phyloP scores from a whole-genome alignment of 2,113 vertebrate genomes.

The Glaucomys volans region DNA sequence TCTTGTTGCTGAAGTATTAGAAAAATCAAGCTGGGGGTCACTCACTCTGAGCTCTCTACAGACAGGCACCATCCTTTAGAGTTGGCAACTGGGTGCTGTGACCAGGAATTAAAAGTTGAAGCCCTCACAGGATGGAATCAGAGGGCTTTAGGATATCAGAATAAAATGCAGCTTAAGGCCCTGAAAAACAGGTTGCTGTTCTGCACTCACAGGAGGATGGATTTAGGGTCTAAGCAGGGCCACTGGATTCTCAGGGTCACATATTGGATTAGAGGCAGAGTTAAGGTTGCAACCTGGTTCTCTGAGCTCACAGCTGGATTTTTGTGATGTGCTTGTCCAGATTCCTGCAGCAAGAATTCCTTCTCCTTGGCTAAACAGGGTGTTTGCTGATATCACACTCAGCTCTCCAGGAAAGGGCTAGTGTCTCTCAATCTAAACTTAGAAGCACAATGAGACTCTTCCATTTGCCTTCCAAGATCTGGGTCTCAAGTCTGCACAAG shows the following conservation, averaged over 20 bases:
- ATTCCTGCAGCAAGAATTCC: not conserved
- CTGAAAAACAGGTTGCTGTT: not conserved
- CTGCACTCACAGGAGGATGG: not conserved
- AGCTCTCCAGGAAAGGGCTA: not conserved
- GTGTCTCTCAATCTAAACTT: not conserved
- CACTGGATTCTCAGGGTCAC: not conserved
- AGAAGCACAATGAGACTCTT: not conserved
- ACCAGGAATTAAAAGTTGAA: not conserved
- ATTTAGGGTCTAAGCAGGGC: not conserved
- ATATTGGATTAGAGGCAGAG: not conserved
- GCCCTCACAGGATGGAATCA: rapidly evolving
- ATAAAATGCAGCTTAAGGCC: too few species aligned
- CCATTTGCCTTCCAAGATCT: not conserved
- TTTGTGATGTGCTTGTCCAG: not conserved
- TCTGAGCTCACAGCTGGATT: not conserved
- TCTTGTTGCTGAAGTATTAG: not conserved
- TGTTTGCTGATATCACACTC: not conserved
- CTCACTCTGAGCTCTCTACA: not conserved
- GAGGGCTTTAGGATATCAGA: not conserved
- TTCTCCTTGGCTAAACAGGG: not conserved
- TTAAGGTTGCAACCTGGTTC: not conserved
- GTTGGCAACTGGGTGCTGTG: not conserved
- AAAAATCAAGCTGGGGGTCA: not conserved
- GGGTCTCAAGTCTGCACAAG: not conserved
- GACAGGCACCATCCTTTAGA: not conserved